Evolutionary conservation across 2,113 vertebrate species (phyloP).

Genomic region (Zosterops hypoxanthus): DNA sequence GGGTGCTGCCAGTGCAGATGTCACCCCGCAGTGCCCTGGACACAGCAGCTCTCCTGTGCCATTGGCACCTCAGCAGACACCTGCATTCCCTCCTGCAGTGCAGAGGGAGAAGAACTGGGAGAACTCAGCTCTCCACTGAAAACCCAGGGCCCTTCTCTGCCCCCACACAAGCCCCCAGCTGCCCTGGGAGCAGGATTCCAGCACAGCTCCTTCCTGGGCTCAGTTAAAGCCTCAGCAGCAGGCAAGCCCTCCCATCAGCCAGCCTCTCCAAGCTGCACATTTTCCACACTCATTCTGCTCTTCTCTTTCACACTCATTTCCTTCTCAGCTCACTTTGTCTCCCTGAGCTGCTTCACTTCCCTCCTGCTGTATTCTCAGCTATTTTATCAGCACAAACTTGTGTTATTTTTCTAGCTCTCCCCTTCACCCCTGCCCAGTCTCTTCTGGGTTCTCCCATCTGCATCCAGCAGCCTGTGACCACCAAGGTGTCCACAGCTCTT

Average conservation of each 20-base stretch:
- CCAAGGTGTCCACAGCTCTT: not conserved
- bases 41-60: not conserved
- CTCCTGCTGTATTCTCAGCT: not conserved
- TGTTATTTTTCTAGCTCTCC: not conserved
- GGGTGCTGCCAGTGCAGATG: not conserved
- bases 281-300: not conserved
- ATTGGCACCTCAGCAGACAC: not conserved
- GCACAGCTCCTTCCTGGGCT: not conserved
- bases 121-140: not conserved
- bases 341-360: not conserved
- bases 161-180: not conserved
- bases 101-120: not conserved
- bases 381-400: not conserved
- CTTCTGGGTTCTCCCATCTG: not conserved
- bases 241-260: not conserved
- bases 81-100: not conserved
- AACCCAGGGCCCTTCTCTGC: not conserved
- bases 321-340: not conserved
- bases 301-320: not conserved
- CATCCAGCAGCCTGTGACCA: not conserved
- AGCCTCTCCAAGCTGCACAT: not conserved
- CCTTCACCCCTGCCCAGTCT: not conserved
- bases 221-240: not conserved
- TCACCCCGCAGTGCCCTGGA: fast-evolving
- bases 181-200: not conserved